Evolutionary conservation across 2,113 vertebrate species (phyloP).

Genomic region (Grammomys surdaster): DNA sequence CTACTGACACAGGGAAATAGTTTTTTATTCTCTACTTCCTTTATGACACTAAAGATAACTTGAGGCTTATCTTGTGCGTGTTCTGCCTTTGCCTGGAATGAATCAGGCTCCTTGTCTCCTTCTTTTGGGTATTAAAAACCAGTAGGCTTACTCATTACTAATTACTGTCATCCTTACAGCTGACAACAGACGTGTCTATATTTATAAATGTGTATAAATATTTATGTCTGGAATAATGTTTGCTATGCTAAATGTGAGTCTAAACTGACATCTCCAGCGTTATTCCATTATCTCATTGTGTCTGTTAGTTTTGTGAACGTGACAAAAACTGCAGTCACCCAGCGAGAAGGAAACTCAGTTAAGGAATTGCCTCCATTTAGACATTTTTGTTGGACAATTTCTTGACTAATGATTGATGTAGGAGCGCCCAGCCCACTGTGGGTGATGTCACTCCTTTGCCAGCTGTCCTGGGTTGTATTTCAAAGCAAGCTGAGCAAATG

Average conservation of each 20-base stretch:
- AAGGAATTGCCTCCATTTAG: neutral
- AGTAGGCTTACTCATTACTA: neutral
- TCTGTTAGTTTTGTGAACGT: neutral
- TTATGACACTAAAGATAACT: neutral
- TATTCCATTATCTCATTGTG: neutral
- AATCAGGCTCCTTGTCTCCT: neutral
- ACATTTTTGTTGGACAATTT: neutral
- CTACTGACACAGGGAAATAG: neutral
- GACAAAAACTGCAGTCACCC: neutral
- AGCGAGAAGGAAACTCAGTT: neutral
- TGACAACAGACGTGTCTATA: neutral
- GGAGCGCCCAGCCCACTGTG: neutral
- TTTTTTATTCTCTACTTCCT: neutral
- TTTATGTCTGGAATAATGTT: neutral
- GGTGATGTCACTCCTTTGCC: neutral
- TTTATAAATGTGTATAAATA: neutral
- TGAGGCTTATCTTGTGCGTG: neutral
- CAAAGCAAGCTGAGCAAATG: neutral
- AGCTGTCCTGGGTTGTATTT: neutral
- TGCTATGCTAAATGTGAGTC: neutral
- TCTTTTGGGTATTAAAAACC: neutral
- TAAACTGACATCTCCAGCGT: neutral
- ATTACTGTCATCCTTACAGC: neutral
- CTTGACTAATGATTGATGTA: neutral
- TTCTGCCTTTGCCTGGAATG: slow-evolving; percentile 5